Evolutionary conservation across 2,797 vertebrate species (phyloP).

Genomic region (Rhinella marina): DNA sequence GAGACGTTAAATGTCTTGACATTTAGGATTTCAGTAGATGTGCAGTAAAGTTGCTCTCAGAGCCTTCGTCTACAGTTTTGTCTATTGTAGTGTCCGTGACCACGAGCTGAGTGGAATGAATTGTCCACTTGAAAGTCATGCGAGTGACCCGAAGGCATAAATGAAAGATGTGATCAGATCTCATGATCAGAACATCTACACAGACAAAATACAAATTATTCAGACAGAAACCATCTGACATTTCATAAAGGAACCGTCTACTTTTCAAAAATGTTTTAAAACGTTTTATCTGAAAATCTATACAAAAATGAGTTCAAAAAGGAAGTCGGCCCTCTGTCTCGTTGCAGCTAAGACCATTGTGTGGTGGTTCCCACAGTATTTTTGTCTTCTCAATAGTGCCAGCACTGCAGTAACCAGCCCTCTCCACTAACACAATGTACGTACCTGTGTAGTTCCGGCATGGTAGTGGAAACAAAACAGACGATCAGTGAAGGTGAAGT

Average conservation of each 20-base stretch:
- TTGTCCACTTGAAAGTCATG: neutral
- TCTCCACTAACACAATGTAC: too few species aligned
- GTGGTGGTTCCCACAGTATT: too few species aligned
- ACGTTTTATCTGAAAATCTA: too few species aligned
- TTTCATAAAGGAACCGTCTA: neutral
- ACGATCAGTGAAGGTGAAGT: too few species aligned
- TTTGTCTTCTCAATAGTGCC: too few species aligned
- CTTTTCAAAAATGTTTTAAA: neutral
- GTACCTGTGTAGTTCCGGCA: too few species aligned
- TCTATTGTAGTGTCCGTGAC: neutral
- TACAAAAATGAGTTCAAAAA: too few species aligned
- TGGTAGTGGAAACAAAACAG: too few species aligned
- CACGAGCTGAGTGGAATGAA: neutral
- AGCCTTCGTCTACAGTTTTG: neutral
- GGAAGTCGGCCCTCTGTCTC: too few species aligned
- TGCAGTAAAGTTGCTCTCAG: neutral
- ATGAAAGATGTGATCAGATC: neutral
- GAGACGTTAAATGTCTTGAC: neutral
- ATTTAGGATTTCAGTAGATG: neutral
- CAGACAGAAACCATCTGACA: neutral
- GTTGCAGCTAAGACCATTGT: too few species aligned
- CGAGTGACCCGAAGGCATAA: too few species aligned
- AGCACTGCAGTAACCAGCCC: too few species aligned
- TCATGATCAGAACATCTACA: neutral
- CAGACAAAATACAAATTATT: neutral